Conservation (phyloP, 2,113 vertebrate species). For the Meriones unguiculatus region DNA sequence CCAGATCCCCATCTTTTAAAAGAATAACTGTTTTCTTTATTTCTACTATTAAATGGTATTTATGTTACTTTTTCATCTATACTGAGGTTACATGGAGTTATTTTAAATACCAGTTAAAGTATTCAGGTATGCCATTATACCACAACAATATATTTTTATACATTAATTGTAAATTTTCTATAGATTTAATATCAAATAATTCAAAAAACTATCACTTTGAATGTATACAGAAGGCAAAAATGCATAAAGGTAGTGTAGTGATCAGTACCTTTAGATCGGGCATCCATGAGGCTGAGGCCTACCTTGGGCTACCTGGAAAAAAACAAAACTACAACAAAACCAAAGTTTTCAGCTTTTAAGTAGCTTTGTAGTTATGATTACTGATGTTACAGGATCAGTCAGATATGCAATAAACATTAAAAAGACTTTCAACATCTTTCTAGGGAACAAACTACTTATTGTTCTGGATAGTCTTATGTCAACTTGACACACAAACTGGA, state of each 20-base stretch:
- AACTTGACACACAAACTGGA: neutral
- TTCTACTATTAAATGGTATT: slow-evolving; percentile 4
- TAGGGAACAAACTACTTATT: neutral
- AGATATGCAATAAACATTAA: neutral
- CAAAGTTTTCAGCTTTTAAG: neutral
- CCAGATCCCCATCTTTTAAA: slow-evolving; percentile 16
- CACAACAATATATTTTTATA: slow-evolving; percentile 11
- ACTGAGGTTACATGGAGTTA: slow-evolving; percentile 4
- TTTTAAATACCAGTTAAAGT: slow-evolving; percentile 45
- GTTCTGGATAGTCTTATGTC: neutral
- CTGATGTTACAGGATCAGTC: neutral
- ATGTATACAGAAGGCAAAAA: neutral
- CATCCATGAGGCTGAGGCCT: neutral
- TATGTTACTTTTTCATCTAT: slow-evolving; percentile 46
- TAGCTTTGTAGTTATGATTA: neutral
- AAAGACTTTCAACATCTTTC: neutral
- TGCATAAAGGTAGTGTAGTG: neutral
- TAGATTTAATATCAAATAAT: slow-evolving; percentile 4
- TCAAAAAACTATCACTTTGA: neutral
- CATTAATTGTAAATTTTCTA: neutral
- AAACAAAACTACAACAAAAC: neutral
- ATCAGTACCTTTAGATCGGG: neutral
- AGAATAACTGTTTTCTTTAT: neutral
- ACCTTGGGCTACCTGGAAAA: neutral
- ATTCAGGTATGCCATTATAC: neutral